Evolutionary conservation across 1,140 invertebrate species (phyloP).

Genomic region (Orius insidiosus): DNA sequence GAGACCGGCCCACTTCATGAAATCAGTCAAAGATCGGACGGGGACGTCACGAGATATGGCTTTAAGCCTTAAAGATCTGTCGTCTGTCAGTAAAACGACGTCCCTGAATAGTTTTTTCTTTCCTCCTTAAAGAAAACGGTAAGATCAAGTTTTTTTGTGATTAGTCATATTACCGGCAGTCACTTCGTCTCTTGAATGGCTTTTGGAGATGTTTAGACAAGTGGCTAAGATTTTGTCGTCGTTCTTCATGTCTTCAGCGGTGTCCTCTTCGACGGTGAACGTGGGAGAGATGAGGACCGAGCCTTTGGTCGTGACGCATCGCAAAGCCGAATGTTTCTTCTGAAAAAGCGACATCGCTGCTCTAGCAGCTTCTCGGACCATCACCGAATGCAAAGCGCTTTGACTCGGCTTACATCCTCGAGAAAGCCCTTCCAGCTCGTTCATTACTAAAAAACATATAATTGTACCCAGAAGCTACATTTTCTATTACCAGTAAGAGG

Average conservation of each 20-base stretch:
- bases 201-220: conserved; percentile 47
- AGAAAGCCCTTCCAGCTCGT: conserved; percentile 72
- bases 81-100: conserved; percentile 85
- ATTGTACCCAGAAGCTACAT: too few species aligned
- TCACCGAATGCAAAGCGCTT: conserved; percentile 34
- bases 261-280: conserved; percentile 66
- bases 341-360: conserved; percentile 53
- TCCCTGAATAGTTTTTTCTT: conserved; percentile 51
- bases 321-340: conserved; percentile 39
- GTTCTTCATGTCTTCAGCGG: conserved; percentile 53
- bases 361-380: conserved; percentile 46
- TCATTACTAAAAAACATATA: conserved; percentile 45
- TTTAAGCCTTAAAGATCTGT: conserved; percentile 84
- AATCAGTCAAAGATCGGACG: conserved; percentile 70
- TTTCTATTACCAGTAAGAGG: conserved; percentile 61
- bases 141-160: neutral
- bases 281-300: conserved; percentile 60
- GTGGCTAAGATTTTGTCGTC: conserved; percentile 84
- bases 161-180: neutral
- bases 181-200: conserved; percentile 12
- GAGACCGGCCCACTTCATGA: conserved; percentile 68
- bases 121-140: conserved; percentile 26
- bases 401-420: conserved; percentile 35
- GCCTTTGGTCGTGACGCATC: conserved; percentile 72
- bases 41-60: conserved; percentile 79